Evolutionary conservation across 2,888 invertebrate genomes (phyloP).

Genomic region (Xanthia togata): DNA sequence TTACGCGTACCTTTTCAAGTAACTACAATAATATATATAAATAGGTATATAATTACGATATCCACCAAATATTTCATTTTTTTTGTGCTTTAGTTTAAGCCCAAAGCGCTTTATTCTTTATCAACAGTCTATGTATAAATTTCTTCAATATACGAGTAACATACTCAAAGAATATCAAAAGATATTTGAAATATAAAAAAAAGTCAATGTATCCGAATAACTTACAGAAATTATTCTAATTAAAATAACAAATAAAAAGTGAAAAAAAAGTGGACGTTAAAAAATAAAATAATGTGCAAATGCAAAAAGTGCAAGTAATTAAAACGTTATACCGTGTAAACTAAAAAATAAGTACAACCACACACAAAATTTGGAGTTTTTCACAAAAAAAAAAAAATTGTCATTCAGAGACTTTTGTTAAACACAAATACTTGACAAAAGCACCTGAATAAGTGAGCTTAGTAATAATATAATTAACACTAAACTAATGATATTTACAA

Average conservation of each 20-base stretch:
- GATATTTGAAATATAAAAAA: not conserved
- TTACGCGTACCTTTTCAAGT: slow-evolving; percentile 31
- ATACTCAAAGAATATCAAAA: slow-evolving; percentile 13
- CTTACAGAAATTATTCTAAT: not conserved
- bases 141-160: slow-evolving; percentile 33
- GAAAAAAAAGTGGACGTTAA: not conserved
- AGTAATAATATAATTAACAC: slow-evolving; percentile 12
- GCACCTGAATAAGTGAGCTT: slow-evolving; percentile 55
- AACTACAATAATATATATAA: slow-evolving; percentile 16
- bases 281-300: not conserved
- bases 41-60: slow-evolving; percentile 37
- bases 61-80: slow-evolving; percentile 40
- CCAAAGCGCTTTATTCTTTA: slow-evolving; percentile 58
- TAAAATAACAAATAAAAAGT: not conserved
- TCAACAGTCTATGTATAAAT: slow-evolving; percentile 55
- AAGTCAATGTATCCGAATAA: not conserved
- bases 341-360: slow-evolving; percentile 26
- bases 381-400: slow-evolving; percentile 27
- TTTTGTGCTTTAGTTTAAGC: slow-evolving; percentile 60
- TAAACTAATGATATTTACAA: slow-evolving; percentile 60
- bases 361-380: not conserved
- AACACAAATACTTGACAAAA: slow-evolving; percentile 56
- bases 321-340: not conserved
- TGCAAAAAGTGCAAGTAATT: too few species aligned
- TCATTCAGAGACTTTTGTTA: slow-evolving; percentile 57